phyloP scores from a whole-genome alignment of 1,140 invertebrate species.

The Brachionus asplanchnoidis region DNA sequence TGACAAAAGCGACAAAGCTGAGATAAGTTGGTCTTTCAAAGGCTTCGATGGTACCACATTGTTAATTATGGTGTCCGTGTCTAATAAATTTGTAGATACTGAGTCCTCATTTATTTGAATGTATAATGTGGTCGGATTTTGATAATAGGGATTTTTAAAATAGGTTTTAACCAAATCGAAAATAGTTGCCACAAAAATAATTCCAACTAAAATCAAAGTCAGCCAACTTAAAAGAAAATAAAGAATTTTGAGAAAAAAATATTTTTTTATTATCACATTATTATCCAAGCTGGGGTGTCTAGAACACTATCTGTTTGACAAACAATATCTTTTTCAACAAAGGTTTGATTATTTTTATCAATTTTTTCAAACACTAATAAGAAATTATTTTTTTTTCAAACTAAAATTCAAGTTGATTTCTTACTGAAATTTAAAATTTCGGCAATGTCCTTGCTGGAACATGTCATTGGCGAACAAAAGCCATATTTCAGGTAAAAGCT shows the following conservation, averaged over 20 bases:
- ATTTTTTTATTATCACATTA: not conserved
- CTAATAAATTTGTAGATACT: not conserved
- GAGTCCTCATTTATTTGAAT: not conserved
- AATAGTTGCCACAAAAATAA: not conserved
- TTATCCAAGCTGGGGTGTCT: not conserved
- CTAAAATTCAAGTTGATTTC: not conserved
- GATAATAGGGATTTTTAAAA: not conserved
- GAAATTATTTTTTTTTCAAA: not conserved
- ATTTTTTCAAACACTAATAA: conserved; percentile 8
- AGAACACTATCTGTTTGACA: not conserved
- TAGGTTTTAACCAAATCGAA: not conserved
- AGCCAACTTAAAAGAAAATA: not conserved
- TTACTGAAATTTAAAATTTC: conserved; percentile 10
- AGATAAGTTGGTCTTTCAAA: not conserved
- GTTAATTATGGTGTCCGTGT: not conserved
- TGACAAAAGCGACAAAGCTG: not conserved
- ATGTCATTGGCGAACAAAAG: not conserved
- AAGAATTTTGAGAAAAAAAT: not conserved
- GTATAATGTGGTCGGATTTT: not conserved
- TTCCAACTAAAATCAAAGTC: not conserved
- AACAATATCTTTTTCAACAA: not conserved
- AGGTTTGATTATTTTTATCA: not conserved
- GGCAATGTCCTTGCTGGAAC: not conserved
- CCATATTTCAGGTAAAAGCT: not conserved
- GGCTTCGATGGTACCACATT: not conserved